phyloP scores from a whole-genome alignment of 2,888 invertebrate species.

The Adelognathus sp. region DNA sequence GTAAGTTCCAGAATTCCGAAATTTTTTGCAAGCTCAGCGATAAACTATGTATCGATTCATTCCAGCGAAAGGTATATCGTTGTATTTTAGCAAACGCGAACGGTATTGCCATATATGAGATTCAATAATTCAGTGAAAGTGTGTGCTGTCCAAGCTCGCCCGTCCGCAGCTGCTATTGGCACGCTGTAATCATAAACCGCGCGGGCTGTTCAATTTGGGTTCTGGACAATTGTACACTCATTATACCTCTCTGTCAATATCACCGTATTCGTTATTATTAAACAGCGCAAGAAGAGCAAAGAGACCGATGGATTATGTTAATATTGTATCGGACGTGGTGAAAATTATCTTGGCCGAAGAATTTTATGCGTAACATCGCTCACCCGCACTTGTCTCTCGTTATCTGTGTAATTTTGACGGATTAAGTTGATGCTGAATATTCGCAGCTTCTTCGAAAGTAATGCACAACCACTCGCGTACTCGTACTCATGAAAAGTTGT shows the following conservation, averaged over 20 bases:
- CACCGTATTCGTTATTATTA: not conserved
- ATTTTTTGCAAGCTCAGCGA: not conserved
- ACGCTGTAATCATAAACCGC: constrained; percentile 34
- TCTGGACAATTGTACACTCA: constrained; percentile 45
- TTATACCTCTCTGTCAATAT: constrained; percentile 45
- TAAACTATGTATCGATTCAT: constrained; percentile 12
- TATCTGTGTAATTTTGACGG: not conserved
- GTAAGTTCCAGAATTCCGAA: not conserved
- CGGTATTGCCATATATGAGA: constrained; percentile 23
- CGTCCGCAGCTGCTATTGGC: constrained; percentile 44
- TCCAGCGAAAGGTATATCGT: not conserved
- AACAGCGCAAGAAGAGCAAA: not conserved
- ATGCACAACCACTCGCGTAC: not conserved
- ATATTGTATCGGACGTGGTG: not conserved
- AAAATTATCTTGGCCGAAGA: not conserved
- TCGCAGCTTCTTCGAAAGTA: constrained; percentile 14
- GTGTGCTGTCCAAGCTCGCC: not conserved
- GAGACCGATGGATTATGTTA: not conserved
- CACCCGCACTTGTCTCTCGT: not conserved
- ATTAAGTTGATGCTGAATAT: constrained; percentile 7
- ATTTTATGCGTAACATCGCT: not conserved
- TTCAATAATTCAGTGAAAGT: constrained; percentile 36
- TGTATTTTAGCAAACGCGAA: not conserved
- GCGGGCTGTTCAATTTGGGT: constrained; percentile 46
- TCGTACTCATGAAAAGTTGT: constrained; percentile 18